Evolutionary conservation across 1,140 invertebrate species (phyloP).

Genomic region (Chironomus striatipennis): DNA sequence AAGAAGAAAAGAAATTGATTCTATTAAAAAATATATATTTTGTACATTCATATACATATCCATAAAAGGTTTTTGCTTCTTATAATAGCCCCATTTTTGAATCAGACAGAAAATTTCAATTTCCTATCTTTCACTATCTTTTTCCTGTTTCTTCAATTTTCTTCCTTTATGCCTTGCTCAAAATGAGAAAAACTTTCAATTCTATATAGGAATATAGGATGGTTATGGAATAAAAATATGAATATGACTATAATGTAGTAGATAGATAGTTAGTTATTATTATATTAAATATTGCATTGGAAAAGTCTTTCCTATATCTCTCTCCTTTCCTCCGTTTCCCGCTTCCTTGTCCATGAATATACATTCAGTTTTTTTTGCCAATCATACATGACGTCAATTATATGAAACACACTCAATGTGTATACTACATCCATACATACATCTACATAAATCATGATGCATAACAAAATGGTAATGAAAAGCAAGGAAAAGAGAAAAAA

Average conservation of each 20-base stretch:
- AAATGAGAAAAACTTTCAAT: neutral
- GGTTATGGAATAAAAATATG: neutral
- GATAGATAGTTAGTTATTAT: neutral
- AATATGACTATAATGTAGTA: slow-evolving; percentile 3
- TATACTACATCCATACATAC: too few relatives aligned
- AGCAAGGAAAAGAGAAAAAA: too few relatives aligned
- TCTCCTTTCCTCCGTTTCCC: neutral
- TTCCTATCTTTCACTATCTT: slow-evolving; percentile 8
- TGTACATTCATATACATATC: neutral
- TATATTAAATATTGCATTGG: neutral
- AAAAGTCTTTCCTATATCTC: neutral
- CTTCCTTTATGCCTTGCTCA: too few relatives aligned
- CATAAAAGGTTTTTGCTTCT: slow-evolving; percentile 5
- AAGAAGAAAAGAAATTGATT: neutral
- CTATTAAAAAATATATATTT: slow-evolving; percentile 9
- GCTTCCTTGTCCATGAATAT: too few relatives aligned
- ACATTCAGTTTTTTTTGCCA: too few relatives aligned
- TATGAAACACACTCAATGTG: too few relatives aligned
- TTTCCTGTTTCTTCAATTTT: neutral
- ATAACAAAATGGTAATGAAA: too few relatives aligned
- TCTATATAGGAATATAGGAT: neutral
- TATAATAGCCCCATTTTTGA: slow-evolving; percentile 10
- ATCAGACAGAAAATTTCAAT: slow-evolving; percentile 3
- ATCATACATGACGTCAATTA: too few relatives aligned
- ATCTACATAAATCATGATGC: too few relatives aligned